phyloP scores from a whole-genome alignment of 2,888 invertebrate genomes.

The Dasysyrphus tricinctus region DNA sequence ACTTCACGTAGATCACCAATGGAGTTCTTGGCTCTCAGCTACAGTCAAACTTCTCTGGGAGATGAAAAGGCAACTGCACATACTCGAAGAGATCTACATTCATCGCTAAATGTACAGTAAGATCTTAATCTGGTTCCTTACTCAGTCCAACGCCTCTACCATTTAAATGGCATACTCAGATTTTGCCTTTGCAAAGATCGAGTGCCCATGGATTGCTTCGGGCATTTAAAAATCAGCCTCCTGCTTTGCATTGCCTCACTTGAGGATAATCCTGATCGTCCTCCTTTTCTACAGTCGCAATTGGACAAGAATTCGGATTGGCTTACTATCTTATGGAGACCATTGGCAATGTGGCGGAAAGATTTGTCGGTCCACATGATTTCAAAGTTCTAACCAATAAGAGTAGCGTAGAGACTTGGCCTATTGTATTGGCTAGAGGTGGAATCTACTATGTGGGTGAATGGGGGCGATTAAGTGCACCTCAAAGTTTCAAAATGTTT shows the following conservation, averaged over 20 bases:
- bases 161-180: constrained; percentile 80
- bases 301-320: constrained; percentile 79
- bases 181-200: constrained; percentile 82
- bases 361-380: constrained; percentile 80
- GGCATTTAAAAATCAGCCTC: constrained; percentile 83
- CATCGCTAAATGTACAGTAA: constrained; percentile 30
- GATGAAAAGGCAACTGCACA: too few species aligned
- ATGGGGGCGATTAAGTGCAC: too few species aligned
- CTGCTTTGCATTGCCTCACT: constrained; percentile 83
- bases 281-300: constrained; percentile 81
- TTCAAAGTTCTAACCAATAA: constrained; percentile 76
- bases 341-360: constrained; percentile 80
- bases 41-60: constrained; percentile 58
- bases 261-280: too few species aligned
- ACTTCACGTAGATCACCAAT: constrained; percentile 44
- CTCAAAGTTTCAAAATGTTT: too few species aligned
- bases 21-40: constrained; percentile 48
- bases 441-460: too few species aligned
- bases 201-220: constrained; percentile 83
- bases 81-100: constrained; percentile 5
- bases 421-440: too few species aligned
- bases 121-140: constrained; percentile 77
- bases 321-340: constrained; percentile 79
- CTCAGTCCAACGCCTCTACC: constrained; percentile 78
- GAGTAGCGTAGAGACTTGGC: constrained; percentile 77